Base-by-base conservation (phyloP, 1,140 invertebrate genomes). In the Oppia nitens region DNA sequence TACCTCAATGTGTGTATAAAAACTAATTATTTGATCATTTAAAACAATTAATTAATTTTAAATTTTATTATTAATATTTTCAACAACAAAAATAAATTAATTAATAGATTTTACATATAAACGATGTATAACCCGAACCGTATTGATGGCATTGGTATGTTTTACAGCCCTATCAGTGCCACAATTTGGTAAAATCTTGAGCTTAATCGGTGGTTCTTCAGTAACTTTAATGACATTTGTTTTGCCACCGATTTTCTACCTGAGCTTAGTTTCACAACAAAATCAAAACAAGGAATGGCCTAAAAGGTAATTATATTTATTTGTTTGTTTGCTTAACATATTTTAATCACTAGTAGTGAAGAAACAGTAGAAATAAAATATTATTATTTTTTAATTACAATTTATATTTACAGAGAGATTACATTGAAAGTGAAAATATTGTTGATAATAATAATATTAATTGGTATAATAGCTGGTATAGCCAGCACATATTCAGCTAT, bases 161-260 rank as follows among this genome's bases (percentile, higher is more conserved):
- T 78, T 87, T 21, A 72, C 90, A 3, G 87, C 81, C 0, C 83
- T 88, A 72, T 78, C 82, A 2, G 78, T 93, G 0, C 88, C 90
- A 0, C 75, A 82, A 62, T 92, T 93, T 67, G 87, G 90, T 61
- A 74, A 88, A 17, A 81, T 94, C 2, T 84, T 94, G 80, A 80
- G 87, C 26, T 72, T 94, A 2, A 80, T 93, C 3, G 88, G 87
- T 17, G 83, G 83, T 0, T 77, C 91, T 0, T 88, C 84, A 4
- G 84, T 85, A 0, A 85, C 85, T 0, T 68, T 92, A 4, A 81
- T 89, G 60, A 80, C 81, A 2, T 89, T 90, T 60, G 76, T 94
- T 20, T 76, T 91, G 24, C 89, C 90, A 0, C 83, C 85, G 0
- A 62, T 93, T 21, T 81, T 92, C 62, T 92, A 92, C 67, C 71